These are phyloP conservation scores for Crocidura indochinensis DNA, from an alignment of 2,797 vertebrate species.

Conservation along the genomic window DNA sequence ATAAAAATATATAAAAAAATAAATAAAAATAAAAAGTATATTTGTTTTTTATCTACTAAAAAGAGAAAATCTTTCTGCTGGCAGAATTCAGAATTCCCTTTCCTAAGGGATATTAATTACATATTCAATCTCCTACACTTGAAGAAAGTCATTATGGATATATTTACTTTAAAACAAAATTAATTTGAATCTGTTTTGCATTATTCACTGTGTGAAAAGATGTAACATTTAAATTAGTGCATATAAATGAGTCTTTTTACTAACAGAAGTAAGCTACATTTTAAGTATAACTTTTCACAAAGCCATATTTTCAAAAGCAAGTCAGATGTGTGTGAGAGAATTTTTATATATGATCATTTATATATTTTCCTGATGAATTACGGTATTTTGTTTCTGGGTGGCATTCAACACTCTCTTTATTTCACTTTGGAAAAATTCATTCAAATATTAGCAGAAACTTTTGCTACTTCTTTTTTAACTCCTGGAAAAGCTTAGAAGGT, in stretches of 20 bases:
- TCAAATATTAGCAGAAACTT: background rate
- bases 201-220: conserved; percentile 13
- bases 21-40: background rate
- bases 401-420: background rate
- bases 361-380: background rate
- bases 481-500: too few relatives aligned
- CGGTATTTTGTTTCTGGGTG: background rate
- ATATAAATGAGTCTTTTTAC: background rate
- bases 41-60: background rate
- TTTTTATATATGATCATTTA: background rate
- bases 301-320: too few relatives aligned
- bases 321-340: too few relatives aligned
- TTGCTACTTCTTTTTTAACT: too few relatives aligned
- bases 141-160: conserved; percentile 50
- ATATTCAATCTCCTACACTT: conserved; percentile 11
- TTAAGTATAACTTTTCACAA: conserved; percentile 35
- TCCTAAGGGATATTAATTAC: background rate
- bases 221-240: background rate
- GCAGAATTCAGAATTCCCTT: conserved; percentile 51
- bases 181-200: conserved; percentile 47
- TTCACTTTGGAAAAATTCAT: background rate
- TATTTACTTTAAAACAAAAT: conserved; percentile 65
- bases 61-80: background rate
- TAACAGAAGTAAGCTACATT: conserved; percentile 20
- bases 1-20: too few relatives aligned